Base-by-base conservation (phyloP, 2,797 vertebrate species). In the Neosilurus mollespiculum region DNA sequence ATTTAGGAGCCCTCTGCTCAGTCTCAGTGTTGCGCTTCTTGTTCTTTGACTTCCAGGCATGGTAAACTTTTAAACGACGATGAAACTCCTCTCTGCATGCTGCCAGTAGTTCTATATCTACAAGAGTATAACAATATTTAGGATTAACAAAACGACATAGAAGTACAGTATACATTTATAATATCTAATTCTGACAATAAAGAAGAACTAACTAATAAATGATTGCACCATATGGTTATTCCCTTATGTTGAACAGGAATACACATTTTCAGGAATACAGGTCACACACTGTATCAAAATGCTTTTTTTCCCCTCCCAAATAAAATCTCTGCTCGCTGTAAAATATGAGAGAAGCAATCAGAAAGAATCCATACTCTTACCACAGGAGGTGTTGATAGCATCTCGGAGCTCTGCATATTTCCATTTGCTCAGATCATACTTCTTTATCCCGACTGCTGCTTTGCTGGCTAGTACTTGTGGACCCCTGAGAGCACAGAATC, bases 21-120 rank as follows among this genome's bases (percentile, higher is more conserved):
- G 93, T 87, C 58, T 98, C 98, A 22, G 96, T 93, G 26, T 96
- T 97, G 66, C 95, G 96, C 84, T 99, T 99, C 95, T 97, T 99
- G 88, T 99, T 99, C 95, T 97, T 99, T 90, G 98, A 96, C 89
- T 99, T 99, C 98, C 98, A 99, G 0, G 98, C 95, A 80, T 99
- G 98, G 85, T 99, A 99, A 6, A 99, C 98, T 93, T 99, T 99
- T 88, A 99, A 94, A 62, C 98, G 95, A 30, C 98, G 96, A 88
- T 99, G 98, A 90, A 99, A 99, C 92, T 99, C 98, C 91, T 99
- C 98, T 90, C 98, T 95, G 94, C 98, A 99, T 81, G 98, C 96
- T 1, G 97, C 98, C 93, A 99, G 87, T 71, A 99, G 93, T 82
- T 99, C 98, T 53, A 99, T 98, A 92, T 99, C 98, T 99, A 91